Evolutionary conservation across 2,113 vertebrate genomes (phyloP).

Genomic region (Aphyosemion australe): DNA sequence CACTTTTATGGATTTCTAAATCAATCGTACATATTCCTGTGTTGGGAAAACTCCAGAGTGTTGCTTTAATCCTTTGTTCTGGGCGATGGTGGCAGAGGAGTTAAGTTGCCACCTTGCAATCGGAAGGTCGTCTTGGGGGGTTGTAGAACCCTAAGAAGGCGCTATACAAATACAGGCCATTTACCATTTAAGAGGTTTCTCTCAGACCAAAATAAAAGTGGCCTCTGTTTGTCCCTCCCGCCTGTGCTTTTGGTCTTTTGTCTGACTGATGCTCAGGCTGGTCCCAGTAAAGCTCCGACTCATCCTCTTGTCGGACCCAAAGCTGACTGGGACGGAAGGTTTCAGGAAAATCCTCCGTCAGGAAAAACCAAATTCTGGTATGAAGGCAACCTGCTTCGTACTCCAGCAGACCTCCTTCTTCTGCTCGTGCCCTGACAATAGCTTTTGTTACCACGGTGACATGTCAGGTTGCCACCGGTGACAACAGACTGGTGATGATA

Average conservation of each 20-base stretch:
- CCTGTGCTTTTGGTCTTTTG: conserved; percentile 42
- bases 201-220: conserved; percentile 1
- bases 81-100: no score
- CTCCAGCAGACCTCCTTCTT: not conserved
- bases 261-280: conserved; percentile 42
- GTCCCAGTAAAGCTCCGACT: conserved; percentile 51
- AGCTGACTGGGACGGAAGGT: conserved; percentile 14
- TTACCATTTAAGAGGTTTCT: not conserved
- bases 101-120: no score
- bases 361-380: conserved; percentile 29
- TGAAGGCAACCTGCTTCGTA: conserved; percentile 39
- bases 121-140: no score
- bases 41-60: no score
- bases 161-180: no score
- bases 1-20: no score
- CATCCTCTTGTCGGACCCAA: conserved; percentile 42
- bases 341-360: conserved; percentile 43
- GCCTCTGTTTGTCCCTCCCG: conserved; percentile 27
- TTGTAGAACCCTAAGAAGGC: no score
- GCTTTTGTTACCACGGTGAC: conserved; percentile 31
- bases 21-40: no score
- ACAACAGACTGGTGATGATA: conserved; percentile 38
- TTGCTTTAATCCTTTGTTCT: no score
- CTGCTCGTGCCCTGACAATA: conserved; percentile 15
- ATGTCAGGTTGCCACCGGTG: conserved; percentile 31